These are phyloP conservation scores for Rafetus swinhoei DNA, from an alignment of 2,113 vertebrate genomes.

Conservation along the genomic window DNA sequence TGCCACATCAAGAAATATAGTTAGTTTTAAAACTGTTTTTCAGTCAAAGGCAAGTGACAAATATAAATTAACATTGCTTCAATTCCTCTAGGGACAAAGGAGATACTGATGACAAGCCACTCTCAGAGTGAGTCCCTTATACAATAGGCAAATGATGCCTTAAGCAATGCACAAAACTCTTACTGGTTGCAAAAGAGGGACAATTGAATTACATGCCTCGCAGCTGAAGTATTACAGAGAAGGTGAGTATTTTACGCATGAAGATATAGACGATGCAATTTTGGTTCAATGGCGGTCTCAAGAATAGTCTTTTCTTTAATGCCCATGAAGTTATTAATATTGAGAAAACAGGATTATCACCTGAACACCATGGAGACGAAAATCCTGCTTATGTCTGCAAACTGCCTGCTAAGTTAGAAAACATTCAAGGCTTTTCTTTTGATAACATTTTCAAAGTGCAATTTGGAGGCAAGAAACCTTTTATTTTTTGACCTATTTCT, in stretches of 20 bases:
- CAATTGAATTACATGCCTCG: background rate
- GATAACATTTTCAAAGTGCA: background rate
- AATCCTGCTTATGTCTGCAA: conserved; percentile 27
- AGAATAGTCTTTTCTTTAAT: conserved; percentile 14
- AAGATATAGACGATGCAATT: background rate
- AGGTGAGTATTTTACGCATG: background rate
- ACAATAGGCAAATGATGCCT: background rate
- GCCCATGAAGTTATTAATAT: conserved; percentile 42
- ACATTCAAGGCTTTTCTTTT: background rate
- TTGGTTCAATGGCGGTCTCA: conserved; percentile 32
- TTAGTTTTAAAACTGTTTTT: background rate
- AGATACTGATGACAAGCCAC: background rate
- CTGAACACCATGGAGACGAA: conserved; percentile 15
- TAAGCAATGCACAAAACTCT: background rate
- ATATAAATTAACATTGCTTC: background rate
- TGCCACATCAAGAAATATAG: background rate
- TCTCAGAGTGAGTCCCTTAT: background rate
- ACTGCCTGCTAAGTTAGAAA: conserved; percentile 30
- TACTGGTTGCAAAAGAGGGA: background rate
- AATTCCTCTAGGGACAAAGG: background rate
- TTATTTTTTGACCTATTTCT: background rate
- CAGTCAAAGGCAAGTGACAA: background rate
- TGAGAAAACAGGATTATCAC: conserved; percentile 52
- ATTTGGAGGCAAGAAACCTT: background rate
- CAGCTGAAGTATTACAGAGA: background rate